Percentiles rank a stretch among this genome's conserved stretches.
Conservation (phyloP, 2,888 invertebrate genomes). For the Drosophila neotestacea region DNA sequence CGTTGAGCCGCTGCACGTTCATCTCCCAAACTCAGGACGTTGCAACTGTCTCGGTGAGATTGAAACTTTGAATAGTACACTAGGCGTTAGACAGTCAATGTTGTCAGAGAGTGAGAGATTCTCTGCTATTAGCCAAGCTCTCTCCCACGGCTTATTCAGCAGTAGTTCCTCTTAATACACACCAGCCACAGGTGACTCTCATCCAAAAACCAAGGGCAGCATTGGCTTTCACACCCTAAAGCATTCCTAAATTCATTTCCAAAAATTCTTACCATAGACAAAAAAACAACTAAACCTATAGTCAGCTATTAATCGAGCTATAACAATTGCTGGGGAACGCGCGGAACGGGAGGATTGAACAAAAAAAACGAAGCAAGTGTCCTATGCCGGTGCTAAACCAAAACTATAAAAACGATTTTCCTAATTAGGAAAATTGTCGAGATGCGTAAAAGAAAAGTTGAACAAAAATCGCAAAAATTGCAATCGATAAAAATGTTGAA, state of each 20-base stretch:
- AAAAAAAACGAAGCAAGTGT: constrained; percentile 82
- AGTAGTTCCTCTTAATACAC: background rate
- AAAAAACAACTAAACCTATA: constrained; percentile 6
- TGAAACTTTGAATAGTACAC: constrained; percentile 5
- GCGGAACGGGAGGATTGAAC: constrained; percentile 50
- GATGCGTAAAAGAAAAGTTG: constrained; percentile 58
- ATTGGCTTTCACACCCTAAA: constrained; percentile 55
- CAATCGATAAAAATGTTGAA: constrained; percentile 48
- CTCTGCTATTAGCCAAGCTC: constrained; percentile 59
- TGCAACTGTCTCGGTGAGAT: background rate
- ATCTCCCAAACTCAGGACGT: constrained; percentile 68
- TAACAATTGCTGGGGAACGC: constrained; percentile 10
- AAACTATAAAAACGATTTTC: constrained; percentile 64
- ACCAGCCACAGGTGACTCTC: constrained; percentile 64
- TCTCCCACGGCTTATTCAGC: constrained; percentile 64
- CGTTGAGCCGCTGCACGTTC: constrained; percentile 13
- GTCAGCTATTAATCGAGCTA: constrained; percentile 10
- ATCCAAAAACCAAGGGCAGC: constrained; percentile 11
- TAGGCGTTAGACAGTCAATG: constrained; percentile 20
- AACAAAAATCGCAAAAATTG: constrained; percentile 42
- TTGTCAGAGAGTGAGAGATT: constrained; percentile 23
- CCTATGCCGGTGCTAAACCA: constrained; percentile 85
- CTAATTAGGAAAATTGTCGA: constrained; percentile 52
- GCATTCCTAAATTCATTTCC: constrained; percentile 78
- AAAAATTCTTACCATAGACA: constrained; percentile 72